phyloP scores from a whole-genome alignment of 1,140 invertebrate species.

The Bemisia tabaci region DNA sequence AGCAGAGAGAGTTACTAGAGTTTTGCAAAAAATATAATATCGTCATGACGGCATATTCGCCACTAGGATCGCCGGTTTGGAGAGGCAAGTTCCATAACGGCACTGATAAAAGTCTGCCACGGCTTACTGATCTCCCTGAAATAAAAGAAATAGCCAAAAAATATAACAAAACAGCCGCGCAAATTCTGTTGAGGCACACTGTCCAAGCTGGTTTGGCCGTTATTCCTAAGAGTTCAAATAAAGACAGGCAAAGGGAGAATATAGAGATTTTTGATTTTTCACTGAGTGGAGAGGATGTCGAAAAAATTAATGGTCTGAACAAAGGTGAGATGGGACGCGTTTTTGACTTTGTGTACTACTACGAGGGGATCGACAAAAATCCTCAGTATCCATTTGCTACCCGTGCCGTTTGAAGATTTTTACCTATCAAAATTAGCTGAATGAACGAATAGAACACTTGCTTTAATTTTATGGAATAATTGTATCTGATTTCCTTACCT shows the following conservation, averaged over 20 bases:
- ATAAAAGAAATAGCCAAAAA: conserved; percentile 34
- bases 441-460: too few relatives aligned
- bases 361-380: too few relatives aligned
- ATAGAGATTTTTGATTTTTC: conserved; percentile 41
- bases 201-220: conserved; percentile 39
- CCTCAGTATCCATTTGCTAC: conserved; percentile 1
- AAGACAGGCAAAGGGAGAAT: conserved; percentile 40
- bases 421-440: too few relatives aligned
- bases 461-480: too few relatives aligned
- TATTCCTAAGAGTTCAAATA: conserved; percentile 47
- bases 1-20: conserved; percentile 57
- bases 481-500: too few relatives aligned
- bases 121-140: conserved; percentile 28
- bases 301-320: conserved; percentile 36
- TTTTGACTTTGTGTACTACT: conserved; percentile 41
- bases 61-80: conserved; percentile 54
- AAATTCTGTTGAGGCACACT: conserved; percentile 42
- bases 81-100: conserved; percentile 37
- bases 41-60: conserved; percentile 65
- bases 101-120: conserved; percentile 31
- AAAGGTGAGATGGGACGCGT: conserved; percentile 38
- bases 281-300: conserved; percentile 38
- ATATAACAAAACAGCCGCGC: conserved; percentile 41
- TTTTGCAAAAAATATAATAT: conserved; percentile 60
- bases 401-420: too few relatives aligned